Conservation (phyloP, 2,113 vertebrate species). For the Macrotis lagotis region DNA sequence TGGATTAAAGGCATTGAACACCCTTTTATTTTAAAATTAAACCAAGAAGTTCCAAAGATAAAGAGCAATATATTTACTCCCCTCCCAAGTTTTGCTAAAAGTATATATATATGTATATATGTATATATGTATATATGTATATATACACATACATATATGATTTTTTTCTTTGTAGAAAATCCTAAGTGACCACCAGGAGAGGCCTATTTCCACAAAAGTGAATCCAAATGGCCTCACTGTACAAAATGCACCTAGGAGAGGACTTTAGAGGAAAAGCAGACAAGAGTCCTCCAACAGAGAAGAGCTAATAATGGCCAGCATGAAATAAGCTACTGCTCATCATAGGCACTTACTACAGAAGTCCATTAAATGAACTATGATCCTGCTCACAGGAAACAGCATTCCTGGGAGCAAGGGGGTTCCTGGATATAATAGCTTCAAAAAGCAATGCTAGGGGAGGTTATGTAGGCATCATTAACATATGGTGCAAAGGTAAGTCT, state of each 20-base stretch:
- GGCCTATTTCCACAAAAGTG: conserved; percentile 1
- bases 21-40: conserved; percentile 22
- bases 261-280: background rate
- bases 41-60: conserved; percentile 37
- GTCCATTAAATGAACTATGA: conserved; percentile 55
- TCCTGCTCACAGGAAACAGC: conserved; percentile 37
- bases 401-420: conserved; percentile 35
- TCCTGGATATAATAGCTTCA: conserved; percentile 31
- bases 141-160: background rate
- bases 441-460: background rate
- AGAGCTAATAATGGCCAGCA: background rate
- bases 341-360: conserved; percentile 78
- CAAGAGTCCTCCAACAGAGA: background rate
- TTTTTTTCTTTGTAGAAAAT: background rate
- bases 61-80: conserved; percentile 3
- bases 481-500: accelerated
- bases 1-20: conserved; percentile 15
- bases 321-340: conserved; percentile 34
- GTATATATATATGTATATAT: background rate
- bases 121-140: background rate
- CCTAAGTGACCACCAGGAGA: conserved; percentile 20
- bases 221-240: background rate
- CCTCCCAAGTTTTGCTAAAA: background rate
- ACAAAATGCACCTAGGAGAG: background rate
- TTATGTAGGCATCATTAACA: background rate